Base-by-base conservation (phyloP, 2,888 invertebrate species). In the Acronicta psi region DNA sequence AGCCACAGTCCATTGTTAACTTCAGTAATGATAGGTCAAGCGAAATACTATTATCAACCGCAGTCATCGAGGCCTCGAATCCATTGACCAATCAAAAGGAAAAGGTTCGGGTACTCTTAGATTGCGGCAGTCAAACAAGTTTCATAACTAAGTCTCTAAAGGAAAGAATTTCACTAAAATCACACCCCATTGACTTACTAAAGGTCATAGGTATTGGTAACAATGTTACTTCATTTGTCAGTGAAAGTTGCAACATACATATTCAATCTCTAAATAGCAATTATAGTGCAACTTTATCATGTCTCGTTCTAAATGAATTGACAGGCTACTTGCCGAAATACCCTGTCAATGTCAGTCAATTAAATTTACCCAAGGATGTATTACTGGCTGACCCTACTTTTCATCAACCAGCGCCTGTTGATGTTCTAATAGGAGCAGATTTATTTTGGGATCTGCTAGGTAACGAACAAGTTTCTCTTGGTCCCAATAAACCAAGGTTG, bases 381-480 rank as follows among this genome's bases (percentile, higher is more conserved):
- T 1, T 17, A 14, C 18, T 46, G 40, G 53, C 53, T 14, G 53
- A 54, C 29, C 53, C 53, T 4, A 14, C 20, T 3, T 54, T 54
- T 20, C 10, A 40, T 20, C 29, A 54, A 18, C 53, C 53, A 11
- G 45, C 40, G 0, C n/a, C 25, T 8, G 25, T 54, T 2, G 45
- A 54, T 41, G 8, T 54, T 8, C 17, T 53, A 4, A 53, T 53
- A 50, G 53, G 53, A 11, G 53, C 31, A n/a, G 53, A 53, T 18
- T 2, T 56, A 37, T 56, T 50, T 31, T 50, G 56, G 76, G 73
- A 75, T 13, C 50, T 77, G 9, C 8, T 77, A 40, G 69, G 70
- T 5, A 42, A 37, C 34, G 64, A 81, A 2, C 67, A 75, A 17
- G 10, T 9, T 34, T 59, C 68, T 3, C 37, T 81, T 8, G 75